Evolutionary conservation across 1,140 invertebrate species (phyloP).

Genomic region (Schlechtendalia chinensis): DNA sequence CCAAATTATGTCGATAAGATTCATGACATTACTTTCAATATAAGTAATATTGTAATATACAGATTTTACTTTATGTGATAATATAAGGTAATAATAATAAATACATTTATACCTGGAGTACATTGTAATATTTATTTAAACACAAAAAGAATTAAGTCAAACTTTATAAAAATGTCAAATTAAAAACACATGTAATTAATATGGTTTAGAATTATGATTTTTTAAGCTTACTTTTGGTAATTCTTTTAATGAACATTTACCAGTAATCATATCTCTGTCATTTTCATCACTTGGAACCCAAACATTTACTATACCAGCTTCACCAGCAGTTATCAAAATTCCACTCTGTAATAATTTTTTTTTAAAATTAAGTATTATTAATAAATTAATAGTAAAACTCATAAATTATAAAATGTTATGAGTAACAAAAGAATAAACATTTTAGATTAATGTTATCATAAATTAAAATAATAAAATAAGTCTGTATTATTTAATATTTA

Average conservation of each 20-base stretch:
- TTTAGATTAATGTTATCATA: no score
- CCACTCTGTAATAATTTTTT: constrained; percentile 24
- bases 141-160: neutral
- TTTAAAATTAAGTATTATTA: no score
- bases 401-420: no score
- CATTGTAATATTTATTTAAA: constrained; percentile 5
- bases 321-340: constrained; percentile 51
- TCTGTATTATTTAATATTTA: neutral
- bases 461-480: neutral
- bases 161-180: neutral
- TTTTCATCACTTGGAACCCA: constrained; percentile 49
- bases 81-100: neutral
- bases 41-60: no score
- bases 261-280: neutral
- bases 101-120: no score
- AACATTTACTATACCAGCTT: constrained; percentile 51
- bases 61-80: no score
- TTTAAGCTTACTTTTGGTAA: constrained; percentile 28
- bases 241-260: constrained; percentile 31
- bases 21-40: no score
- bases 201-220: constrained; percentile 38
- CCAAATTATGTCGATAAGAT: no score
- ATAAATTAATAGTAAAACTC: no score
- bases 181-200: neutral
- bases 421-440: no score